phyloP scores from a whole-genome alignment of 1,140 invertebrate genomes.

The Drosophila ananassae region DNA sequence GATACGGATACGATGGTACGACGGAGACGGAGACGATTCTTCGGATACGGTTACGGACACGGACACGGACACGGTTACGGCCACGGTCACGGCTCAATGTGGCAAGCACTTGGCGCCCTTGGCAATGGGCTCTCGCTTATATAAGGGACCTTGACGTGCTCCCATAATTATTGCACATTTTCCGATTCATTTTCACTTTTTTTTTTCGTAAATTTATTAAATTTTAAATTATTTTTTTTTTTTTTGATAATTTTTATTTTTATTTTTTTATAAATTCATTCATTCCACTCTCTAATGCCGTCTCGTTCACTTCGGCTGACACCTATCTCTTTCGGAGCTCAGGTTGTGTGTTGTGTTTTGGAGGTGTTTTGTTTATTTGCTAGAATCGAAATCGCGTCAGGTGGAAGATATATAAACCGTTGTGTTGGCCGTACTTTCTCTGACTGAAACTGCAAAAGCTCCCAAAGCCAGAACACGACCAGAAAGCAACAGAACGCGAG shows the following conservation, averaged over 20 bases:
- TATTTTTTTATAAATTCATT: constrained; percentile 14
- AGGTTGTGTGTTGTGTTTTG: constrained; percentile 7
- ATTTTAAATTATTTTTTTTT: background rate
- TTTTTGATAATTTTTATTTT: background rate
- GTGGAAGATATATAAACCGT: constrained; percentile 55
- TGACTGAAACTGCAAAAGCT: constrained; percentile 70
- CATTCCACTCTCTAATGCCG: constrained; percentile 2
- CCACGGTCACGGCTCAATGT: constrained; percentile 57
- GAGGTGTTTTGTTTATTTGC: constrained; percentile 36
- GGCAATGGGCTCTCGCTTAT: constrained; percentile 54
- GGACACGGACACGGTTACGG: constrained; percentile 27
- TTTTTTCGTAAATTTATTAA: background rate
- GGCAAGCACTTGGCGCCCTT: constrained; percentile 52
- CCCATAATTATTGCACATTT: constrained; percentile 56
- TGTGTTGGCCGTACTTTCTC: constrained; percentile 75
- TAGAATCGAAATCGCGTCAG: constrained; percentile 30
- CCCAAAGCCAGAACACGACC: constrained; percentile 50
- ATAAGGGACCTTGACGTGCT: constrained; percentile 38
- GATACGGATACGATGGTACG: constrained; percentile 16
- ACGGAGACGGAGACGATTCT: constrained; percentile 7
- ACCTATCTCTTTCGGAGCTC: constrained; percentile 11
- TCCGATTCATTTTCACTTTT: constrained; percentile 7
- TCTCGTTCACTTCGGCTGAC: background rate
- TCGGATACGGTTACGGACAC: constrained; percentile 27
- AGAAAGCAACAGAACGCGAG: constrained; percentile 14